A percentile compares a stretch with the other conserved stretches of the same genome.
phyloP scores from a whole-genome alignment of 1,140 invertebrate genomes.

The Drosophila mojavensis region DNA sequence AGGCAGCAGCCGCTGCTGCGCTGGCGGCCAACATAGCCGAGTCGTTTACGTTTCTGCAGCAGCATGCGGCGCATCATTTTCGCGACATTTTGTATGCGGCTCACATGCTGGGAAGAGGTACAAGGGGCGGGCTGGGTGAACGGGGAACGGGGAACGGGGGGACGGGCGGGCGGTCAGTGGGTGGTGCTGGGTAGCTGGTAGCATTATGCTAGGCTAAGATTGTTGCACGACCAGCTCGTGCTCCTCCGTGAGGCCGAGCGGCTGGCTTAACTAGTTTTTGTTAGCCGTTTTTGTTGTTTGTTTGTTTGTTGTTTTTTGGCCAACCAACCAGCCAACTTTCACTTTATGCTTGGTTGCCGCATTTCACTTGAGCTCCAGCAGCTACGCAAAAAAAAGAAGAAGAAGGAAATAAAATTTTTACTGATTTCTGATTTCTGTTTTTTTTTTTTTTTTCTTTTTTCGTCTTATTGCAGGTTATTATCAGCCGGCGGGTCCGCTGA shows the following conservation, averaged over 20 bases:
- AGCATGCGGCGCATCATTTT: constrained; percentile 83
- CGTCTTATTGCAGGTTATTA: constrained; percentile 89
- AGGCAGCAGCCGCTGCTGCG: constrained; percentile 64
- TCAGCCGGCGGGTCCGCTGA: constrained; percentile 94
- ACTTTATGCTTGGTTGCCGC: constrained; percentile 75
- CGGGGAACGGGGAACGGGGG: no score
- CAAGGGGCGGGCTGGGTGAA: background rate
- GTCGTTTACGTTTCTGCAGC: constrained; percentile 79
- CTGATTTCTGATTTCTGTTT: constrained; percentile 7
- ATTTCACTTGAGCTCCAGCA: constrained; percentile 51
- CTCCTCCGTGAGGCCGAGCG: constrained; percentile 48
- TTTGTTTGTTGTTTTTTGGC: constrained; percentile 50
- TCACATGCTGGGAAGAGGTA: constrained; percentile 82
- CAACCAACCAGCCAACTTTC: constrained; percentile 67
- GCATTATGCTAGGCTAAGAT: constrained; percentile 22
- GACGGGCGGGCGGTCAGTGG: background rate
- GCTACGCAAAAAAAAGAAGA: background rate
- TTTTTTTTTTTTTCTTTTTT: no score
- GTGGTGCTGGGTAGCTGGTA: background rate
- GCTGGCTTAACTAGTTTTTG: constrained; percentile 65
- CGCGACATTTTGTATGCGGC: constrained; percentile 83
- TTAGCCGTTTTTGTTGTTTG: constrained; percentile 11
- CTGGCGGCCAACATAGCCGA: constrained; percentile 79
- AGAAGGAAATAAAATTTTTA: background rate
- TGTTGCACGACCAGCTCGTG: constrained; percentile 72